Conservation (phyloP, 2,113 vertebrate species). For the Uria aalge region DNA sequence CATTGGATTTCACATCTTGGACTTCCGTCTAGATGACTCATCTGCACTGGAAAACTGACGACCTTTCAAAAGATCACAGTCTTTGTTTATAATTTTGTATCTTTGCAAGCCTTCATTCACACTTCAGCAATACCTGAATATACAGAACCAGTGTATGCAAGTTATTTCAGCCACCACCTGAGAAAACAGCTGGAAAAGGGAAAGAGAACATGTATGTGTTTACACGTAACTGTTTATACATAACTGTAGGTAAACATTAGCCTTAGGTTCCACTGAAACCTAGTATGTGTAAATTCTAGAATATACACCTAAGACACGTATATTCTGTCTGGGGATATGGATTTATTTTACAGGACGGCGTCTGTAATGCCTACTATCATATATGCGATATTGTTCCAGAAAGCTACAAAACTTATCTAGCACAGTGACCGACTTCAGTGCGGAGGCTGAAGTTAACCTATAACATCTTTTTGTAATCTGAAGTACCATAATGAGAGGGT, state of each 20-base stretch:
- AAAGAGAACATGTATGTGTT: background rate
- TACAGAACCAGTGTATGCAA: background rate
- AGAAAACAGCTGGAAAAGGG: background rate
- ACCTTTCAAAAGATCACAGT: background rate
- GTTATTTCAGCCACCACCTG: background rate
- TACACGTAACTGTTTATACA: fast-evolving
- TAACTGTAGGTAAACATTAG: background rate
- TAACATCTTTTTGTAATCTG: background rate
- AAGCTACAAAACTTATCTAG: background rate
- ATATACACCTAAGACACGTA: background rate
- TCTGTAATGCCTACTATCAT: background rate
- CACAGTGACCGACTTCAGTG: background rate
- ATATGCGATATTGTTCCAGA: background rate
- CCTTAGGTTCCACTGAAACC: background rate
- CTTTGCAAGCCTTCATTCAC: background rate
- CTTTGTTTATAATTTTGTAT: background rate
- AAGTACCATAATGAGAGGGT: fast-evolving
- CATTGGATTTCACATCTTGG: background rate
- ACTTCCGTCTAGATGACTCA: background rate
- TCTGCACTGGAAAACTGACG: background rate
- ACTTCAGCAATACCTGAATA: background rate
- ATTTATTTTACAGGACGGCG: background rate
- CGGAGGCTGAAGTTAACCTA: background rate
- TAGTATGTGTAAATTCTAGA: background rate
- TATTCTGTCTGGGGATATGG: background rate